Evolutionary conservation across 2,888 invertebrate genomes (phyloP).

Genomic region (Osmoderma eremita): DNA sequence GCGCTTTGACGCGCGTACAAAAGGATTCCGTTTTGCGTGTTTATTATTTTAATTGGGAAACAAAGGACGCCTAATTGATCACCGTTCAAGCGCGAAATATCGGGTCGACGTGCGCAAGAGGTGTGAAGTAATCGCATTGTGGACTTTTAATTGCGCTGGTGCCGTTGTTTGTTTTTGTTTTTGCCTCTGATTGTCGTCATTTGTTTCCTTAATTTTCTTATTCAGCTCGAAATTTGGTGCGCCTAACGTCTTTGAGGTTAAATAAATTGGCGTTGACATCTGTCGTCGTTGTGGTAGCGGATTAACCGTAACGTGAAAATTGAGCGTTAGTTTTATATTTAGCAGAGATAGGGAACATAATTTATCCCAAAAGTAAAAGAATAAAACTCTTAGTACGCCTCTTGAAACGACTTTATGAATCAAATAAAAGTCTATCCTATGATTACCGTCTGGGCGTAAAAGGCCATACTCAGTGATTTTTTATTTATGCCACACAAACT

Average conservation of each 20-base stretch:
- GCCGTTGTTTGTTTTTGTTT: constrained; percentile 11
- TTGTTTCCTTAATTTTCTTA: constrained; percentile 7
- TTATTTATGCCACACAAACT: too few relatives aligned
- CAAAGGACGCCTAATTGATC: constrained; percentile 46
- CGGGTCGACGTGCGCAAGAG: constrained; percentile 48
- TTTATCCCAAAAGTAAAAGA: too few relatives aligned
- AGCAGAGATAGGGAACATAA: too few relatives aligned
- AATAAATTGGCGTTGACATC: neutral
- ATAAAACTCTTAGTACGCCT: too few relatives aligned
- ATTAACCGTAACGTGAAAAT: too few relatives aligned
- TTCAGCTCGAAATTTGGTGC: constrained; percentile 1
- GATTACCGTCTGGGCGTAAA: too few relatives aligned
- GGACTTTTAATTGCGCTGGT: constrained; percentile 24
- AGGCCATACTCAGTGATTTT: too few relatives aligned
- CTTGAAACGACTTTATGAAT: too few relatives aligned
- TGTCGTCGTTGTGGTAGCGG: neutral
- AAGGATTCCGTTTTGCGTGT: constrained; percentile 17
- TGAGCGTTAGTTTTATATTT: too few relatives aligned
- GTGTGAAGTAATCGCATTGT: constrained; percentile 51
- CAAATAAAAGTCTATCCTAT: too few relatives aligned
- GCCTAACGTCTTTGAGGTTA: neutral
- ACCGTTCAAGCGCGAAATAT: constrained; percentile 47
- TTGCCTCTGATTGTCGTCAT: constrained; percentile 4
- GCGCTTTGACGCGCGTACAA: constrained; percentile 10
- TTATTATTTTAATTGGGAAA: constrained; percentile 47